phyloP scores from a whole-genome alignment of 2,113 vertebrate genomes.

The Bubalus kerabau region DNA sequence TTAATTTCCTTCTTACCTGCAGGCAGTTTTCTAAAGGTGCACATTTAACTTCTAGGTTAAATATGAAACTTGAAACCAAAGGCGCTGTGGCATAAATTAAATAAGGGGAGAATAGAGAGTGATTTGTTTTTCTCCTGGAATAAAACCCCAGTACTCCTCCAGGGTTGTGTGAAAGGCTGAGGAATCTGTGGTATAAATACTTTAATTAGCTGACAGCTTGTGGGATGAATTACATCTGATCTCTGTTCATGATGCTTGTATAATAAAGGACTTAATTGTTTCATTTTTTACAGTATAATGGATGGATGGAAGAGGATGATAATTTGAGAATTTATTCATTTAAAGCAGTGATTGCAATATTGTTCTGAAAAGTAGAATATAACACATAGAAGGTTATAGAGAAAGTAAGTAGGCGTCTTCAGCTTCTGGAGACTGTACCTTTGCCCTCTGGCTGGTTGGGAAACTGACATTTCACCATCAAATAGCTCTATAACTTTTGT shows the following conservation, averaged over 20 bases:
- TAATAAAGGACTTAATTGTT: conserved; percentile 47
- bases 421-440: background rate
- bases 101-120: conserved; percentile 28
- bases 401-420: background rate
- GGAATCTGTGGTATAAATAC: conserved; percentile 32
- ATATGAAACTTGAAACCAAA: conserved; percentile 23
- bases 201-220: conserved; percentile 59
- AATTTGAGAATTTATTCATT: conserved; percentile 30
- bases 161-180: conserved; percentile 7
- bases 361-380: conserved; percentile 14
- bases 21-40: background rate
- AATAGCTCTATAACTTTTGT: background rate
- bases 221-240: conserved; percentile 43
- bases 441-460: background rate
- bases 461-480: background rate
- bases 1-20: conserved; percentile 3
- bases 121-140: conserved; percentile 39
- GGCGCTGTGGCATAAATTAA: conserved; percentile 35
- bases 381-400: background rate
- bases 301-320: background rate
- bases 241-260: conserved; percentile 38
- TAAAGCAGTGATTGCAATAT: conserved; percentile 1
- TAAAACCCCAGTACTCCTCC: conserved; percentile 1
- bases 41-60: conserved; percentile 41
- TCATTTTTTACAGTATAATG: background rate